Evolutionary conservation across 2,888 invertebrate species (phyloP), one percentile per base, ranked within the genome.

Genomic region (Euplexia lucipara): DNA sequence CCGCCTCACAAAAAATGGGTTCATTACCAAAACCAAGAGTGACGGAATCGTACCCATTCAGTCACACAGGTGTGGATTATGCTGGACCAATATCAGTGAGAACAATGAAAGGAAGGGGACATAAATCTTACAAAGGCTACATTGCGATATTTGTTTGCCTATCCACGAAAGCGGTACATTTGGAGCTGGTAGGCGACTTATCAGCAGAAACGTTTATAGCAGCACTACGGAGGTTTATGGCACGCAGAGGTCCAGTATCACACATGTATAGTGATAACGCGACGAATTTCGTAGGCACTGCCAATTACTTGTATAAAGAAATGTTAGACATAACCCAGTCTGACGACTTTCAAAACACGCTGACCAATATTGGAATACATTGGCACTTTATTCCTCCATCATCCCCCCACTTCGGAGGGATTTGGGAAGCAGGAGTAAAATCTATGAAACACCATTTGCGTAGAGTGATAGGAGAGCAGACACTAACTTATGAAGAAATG

Each of bases 381-480:
- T 56, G 56, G 45, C 56, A 56, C 16, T 56, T 56, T 45, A 56
- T 56, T 45, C 45, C 56, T 5, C 56, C 35, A n/a, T 35, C 45
- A 12, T 45, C 56, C 5, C 56, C 45, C 14, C 56, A 56, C 7
- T 56, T 56, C 12, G 45, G 56, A 0, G 56, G 56, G 18, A 56
- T 45, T n/a, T n/a, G n/a, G n/a, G n/a, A n/a, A n/a, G n/a, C n/a
- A n/a, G n/a, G n/a, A n/a, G n/a, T n/a, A n/a, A n/a, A n/a, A n/a
- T 45, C 35, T 10, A 37, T 34, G 12, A 56, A 45, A 37, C 56
- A 56, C 35, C 45, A 56, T 26, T 45, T 56, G 12, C 52, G 45
- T 10, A 26, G 60, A 52, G 60, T 60, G 2, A 60, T 60, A 14
- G 60, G 60, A 42, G 60, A 60, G 14, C 37, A 35, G 30, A 52